Conservation (phyloP, 2,797 vertebrate species). For the Girardinus metallicus region DNA sequence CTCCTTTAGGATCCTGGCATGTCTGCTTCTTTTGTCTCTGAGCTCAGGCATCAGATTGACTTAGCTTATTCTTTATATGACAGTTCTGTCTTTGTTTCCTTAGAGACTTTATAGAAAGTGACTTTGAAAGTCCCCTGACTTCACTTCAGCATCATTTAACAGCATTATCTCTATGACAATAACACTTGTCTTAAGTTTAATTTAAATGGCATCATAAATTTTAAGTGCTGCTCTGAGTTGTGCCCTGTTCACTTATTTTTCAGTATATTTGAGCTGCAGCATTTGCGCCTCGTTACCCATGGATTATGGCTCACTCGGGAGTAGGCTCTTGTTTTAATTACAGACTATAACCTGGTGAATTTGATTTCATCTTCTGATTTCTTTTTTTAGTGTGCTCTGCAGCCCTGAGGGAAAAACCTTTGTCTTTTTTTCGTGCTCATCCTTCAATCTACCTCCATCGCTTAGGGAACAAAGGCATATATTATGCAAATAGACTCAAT, state of each 20-base stretch:
- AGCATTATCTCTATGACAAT: slow-evolving; percentile 50
- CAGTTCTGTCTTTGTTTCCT: slow-evolving; percentile 22
- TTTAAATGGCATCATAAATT: slow-evolving; percentile 69
- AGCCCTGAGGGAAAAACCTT: slow-evolving; percentile 36
- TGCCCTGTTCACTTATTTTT: slow-evolving; percentile 42
- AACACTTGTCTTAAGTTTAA: slow-evolving; percentile 68
- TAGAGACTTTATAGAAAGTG: slow-evolving; percentile 49
- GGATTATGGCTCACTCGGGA: slow-evolving; percentile 70
- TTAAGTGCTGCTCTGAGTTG: slow-evolving; percentile 59
- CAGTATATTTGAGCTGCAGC: slow-evolving; percentile 61
- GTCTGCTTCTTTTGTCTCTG: not conserved
- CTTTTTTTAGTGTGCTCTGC: slow-evolving; percentile 40
- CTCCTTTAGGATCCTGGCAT: not conserved
- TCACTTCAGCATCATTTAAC: slow-evolving; percentile 57
- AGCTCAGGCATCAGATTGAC: not conserved
- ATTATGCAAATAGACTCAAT: slow-evolving; percentile 73
- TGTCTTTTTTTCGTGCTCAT: slow-evolving; percentile 37
- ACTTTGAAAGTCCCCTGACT: slow-evolving; percentile 58
- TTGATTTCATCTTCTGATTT: slow-evolving; percentile 71
- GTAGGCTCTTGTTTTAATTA: slow-evolving; percentile 74
- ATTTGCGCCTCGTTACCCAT: slow-evolving; percentile 63
- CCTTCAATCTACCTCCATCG: slow-evolving; percentile 50
- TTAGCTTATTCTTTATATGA: not conserved
- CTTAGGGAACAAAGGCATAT: slow-evolving; percentile 71
- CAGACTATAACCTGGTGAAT: slow-evolving; percentile 74